phyloP scores from a whole-genome alignment of 2,113 vertebrate genomes.

The Indri indri region DNA sequence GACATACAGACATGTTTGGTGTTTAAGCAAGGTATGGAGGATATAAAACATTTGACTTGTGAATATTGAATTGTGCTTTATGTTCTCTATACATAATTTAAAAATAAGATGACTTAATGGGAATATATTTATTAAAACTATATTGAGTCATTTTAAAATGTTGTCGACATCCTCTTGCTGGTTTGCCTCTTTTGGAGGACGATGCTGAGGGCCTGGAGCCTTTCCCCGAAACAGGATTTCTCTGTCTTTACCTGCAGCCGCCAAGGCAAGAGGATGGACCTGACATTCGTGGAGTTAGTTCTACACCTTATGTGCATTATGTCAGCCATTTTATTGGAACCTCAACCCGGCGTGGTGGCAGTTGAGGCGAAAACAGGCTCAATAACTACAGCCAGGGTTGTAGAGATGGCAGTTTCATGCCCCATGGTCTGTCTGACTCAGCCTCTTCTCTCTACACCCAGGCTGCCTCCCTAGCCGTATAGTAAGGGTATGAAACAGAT shows the following conservation, averaged over 20 bases:
- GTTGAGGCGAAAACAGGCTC: not conserved
- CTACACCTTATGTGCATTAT: not conserved
- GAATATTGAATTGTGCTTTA: not conserved
- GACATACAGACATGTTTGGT: not conserved
- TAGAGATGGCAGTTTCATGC: not conserved
- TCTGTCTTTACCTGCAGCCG: not conserved
- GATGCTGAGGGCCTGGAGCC: not conserved
- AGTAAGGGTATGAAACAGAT: not conserved
- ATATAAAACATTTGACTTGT: not conserved
- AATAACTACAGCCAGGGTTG: not conserved
- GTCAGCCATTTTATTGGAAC: not conserved
- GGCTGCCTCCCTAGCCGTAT: not conserved
- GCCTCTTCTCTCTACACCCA: not conserved
- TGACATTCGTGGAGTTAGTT: not conserved
- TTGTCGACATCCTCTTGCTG: not conserved
- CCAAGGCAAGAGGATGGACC: not conserved
- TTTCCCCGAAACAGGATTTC: not conserved
- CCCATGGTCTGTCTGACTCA: not conserved
- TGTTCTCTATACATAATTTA: not conserved
- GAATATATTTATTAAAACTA: not conserved
- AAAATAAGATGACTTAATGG: not conserved
- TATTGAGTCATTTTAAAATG: not conserved
- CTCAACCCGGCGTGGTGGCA: not conserved
- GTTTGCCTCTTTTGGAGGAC: not conserved
- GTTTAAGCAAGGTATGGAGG: not conserved